These are phyloP conservation scores for Takifugu bimaculatus DNA, from an alignment of 2,113 vertebrate species.

Conservation along the genomic window DNA sequence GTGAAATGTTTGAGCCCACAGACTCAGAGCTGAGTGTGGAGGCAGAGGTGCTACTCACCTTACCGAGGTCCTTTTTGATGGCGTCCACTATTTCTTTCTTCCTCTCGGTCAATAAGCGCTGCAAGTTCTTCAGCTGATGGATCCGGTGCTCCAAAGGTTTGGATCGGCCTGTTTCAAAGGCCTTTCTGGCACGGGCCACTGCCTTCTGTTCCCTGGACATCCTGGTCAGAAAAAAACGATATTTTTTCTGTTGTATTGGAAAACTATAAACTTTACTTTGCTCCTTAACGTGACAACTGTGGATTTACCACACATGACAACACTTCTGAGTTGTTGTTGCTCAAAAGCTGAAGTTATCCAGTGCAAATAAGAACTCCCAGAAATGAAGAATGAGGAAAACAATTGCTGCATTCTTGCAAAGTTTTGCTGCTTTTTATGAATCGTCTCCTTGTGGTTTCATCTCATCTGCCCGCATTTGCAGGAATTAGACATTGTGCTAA, in stretches of 20 bases:
- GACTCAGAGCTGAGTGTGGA: not conserved
- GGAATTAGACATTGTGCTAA: no score
- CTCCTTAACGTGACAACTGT: not conserved
- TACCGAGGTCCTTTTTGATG: slow-evolving; percentile 80
- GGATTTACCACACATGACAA: not conserved
- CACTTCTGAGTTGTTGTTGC: no score
- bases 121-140: slow-evolving; percentile 81
- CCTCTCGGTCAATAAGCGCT: slow-evolving; percentile 75
- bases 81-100: slow-evolving; percentile 76
- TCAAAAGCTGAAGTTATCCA: not conserved
- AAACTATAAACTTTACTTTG: not conserved
- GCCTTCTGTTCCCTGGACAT: slow-evolving; percentile 73
- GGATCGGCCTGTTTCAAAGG: slow-evolving; percentile 78
- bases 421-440: no score
- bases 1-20: no score
- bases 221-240: slow-evolving; percentile 28
- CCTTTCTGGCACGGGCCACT: slow-evolving; percentile 76
- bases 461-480: no score
- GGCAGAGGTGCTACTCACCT: slow-evolving; percentile 64
- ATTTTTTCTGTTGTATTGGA: not conserved
- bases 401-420: no score
- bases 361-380: not conserved
- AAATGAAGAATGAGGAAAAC: not conserved
- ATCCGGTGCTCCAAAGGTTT: slow-evolving; percentile 79
- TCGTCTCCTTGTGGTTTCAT: no score